A percentile compares a stretch with the other conserved stretches of the same genome.
Conservation (phyloP, 1,140 invertebrate species). For the Bombus waltoni region DNA sequence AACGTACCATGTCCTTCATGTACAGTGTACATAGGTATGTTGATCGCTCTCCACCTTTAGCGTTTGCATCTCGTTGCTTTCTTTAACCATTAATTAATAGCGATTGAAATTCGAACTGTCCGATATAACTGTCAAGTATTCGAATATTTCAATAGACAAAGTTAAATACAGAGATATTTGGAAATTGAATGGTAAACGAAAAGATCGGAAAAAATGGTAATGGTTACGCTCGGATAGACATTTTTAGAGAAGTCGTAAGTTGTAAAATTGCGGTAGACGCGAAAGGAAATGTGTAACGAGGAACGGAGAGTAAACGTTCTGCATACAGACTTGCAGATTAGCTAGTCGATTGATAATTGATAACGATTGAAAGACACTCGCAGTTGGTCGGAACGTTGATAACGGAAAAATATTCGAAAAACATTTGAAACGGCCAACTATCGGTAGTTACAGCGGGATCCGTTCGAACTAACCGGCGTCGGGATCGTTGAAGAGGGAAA, state of each 20-base stretch:
- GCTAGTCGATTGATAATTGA: neutral
- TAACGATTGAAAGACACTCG: neutral
- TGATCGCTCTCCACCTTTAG: neutral
- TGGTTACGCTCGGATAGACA: too few species aligned
- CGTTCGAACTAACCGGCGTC: slow-evolving; percentile 27
- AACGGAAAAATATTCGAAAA: neutral
- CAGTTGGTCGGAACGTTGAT: neutral
- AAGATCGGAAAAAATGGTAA: neutral
- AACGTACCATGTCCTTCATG: neutral
- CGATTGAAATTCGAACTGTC: neutral
- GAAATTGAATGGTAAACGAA: neutral
- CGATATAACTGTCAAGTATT: too few species aligned
- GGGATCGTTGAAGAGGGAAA: slow-evolving; percentile 38
- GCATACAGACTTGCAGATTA: too few species aligned
- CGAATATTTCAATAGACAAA: neutral
- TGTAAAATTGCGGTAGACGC: too few species aligned
- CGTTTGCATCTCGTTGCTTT: neutral
- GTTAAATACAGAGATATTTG: neutral
- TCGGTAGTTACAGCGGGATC: neutral
- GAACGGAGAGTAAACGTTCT: too few species aligned
- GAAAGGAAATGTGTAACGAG: too few species aligned
- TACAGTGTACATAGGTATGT: neutral
- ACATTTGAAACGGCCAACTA: slow-evolving; percentile 29
- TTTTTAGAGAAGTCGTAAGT: neutral
- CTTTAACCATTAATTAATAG: neutral